Evolutionary conservation across 2,113 vertebrate genomes (phyloP).

Genomic region (Oreotrochilus melanogaster): DNA sequence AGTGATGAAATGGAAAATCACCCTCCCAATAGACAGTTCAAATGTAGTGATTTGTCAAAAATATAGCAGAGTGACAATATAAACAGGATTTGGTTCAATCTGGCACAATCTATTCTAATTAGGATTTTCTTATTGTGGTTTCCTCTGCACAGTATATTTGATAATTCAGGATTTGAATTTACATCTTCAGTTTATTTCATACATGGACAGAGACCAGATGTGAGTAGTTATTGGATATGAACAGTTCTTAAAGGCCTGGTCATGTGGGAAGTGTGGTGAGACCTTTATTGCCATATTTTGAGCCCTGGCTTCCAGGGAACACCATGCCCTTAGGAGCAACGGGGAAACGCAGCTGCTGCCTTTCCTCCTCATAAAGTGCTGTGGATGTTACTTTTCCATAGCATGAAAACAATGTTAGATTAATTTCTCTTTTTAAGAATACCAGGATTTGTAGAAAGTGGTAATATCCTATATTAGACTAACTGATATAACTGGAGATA

Average conservation of each 20-base stretch:
- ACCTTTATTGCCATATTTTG: not conserved
- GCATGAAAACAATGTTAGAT: not conserved
- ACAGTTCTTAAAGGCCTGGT: not conserved
- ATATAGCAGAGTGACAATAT: conserved; percentile 63
- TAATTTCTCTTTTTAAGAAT: not conserved
- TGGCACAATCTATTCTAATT: conserved; percentile 71
- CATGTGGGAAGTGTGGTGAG: not conserved
- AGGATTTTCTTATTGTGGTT: conserved; percentile 66
- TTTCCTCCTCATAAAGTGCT: not conserved
- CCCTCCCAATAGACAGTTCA: conserved; percentile 51
- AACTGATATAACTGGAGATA: not conserved
- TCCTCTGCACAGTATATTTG: conserved; percentile 53
- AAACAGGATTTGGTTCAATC: conserved; percentile 48
- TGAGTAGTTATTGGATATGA: not conserved
- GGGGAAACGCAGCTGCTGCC: not conserved
- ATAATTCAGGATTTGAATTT: conserved; percentile 60
- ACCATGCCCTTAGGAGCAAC: not conserved
- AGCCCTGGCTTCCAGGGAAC: not conserved
- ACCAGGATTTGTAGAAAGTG: not conserved
- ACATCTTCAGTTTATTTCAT: conserved; percentile 7
- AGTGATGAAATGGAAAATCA: conserved; percentile 71
- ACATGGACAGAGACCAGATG: conserved; percentile 18
- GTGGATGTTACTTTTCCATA: not conserved
- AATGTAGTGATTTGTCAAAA: conserved; percentile 76
- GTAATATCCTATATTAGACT: not conserved